phyloP scores from a whole-genome alignment of 2,113 vertebrate species.

The Mesembrinibis cayennensis region DNA sequence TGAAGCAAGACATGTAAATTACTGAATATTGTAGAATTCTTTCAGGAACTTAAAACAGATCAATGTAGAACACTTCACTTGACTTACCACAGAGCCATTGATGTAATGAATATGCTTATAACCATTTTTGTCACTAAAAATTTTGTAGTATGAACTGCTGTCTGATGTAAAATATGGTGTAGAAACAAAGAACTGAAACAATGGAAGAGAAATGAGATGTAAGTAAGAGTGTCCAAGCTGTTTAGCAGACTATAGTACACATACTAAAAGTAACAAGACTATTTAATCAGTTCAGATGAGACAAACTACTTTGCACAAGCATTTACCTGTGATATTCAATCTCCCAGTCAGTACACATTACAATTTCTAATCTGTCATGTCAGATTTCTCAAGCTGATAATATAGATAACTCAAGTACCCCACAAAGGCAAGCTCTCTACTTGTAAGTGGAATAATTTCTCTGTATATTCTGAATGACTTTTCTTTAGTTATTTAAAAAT shows the following conservation, averaged over 20 bases:
- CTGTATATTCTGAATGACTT: neutral
- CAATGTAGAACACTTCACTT: constrained; percentile 32
- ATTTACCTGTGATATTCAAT: neutral
- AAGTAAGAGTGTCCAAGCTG: neutral
- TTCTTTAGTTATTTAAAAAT: neutral
- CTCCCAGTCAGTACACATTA: neutral
- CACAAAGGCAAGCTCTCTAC: neutral
- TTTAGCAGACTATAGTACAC: neutral
- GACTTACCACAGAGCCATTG: constrained; percentile 80
- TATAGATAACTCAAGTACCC: neutral
- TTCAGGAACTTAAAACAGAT: constrained; percentile 44
- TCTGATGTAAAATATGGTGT: constrained; percentile 88
- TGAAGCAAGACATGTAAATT: constrained; percentile 56
- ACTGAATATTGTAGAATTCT: constrained; percentile 59
- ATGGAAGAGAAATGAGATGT: constrained; percentile 48
- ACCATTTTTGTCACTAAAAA: constrained; percentile 89
- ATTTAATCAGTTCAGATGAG: neutral
- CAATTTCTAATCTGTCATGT: neutral
- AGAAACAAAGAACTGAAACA: constrained; percentile 87
- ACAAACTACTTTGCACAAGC: neutral
- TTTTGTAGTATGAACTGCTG: constrained; percentile 90
- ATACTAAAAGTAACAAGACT: neutral
- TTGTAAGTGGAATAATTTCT: neutral
- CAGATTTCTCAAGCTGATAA: neutral
- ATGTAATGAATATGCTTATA: constrained; percentile 95